phyloP scores from a whole-genome alignment of 1,140 invertebrate genomes.

The Aricia agestis region DNA sequence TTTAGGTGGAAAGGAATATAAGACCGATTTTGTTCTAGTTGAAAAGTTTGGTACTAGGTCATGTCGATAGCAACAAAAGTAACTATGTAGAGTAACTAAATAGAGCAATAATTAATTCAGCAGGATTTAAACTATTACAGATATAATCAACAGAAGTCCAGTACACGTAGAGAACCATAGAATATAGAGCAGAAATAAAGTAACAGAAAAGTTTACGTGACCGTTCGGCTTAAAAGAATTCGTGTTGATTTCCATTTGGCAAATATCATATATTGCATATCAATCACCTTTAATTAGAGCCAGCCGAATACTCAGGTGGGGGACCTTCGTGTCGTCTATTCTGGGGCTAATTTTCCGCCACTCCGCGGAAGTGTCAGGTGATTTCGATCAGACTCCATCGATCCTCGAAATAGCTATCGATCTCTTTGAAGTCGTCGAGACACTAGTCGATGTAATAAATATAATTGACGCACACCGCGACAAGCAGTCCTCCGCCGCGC shows the following conservation, averaged over 20 bases:
- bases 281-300: not conserved
- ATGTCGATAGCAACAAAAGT: no score
- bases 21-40: not conserved
- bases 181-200: no score
- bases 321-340: not conserved
- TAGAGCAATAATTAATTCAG: no score
- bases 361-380: constrained; percentile 32
- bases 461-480: constrained; percentile 68
- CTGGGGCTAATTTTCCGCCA: constrained; percentile 9
- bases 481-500: constrained; percentile 51
- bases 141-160: no score
- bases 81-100: no score
- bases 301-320: not conserved
- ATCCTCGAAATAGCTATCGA: constrained; percentile 64
- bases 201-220: not conserved
- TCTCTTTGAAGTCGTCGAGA: constrained; percentile 70
- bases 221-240: not conserved
- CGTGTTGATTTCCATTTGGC: not conserved
- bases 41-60: no score
- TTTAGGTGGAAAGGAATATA: not conserved
- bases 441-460: constrained; percentile 69
- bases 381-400: constrained; percentile 39
- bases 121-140: no score
- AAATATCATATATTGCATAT: not conserved
- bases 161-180: no score